Evolutionary conservation across 2,888 invertebrate genomes (phyloP).

Genomic region (Drosophila picticornis): DNA sequence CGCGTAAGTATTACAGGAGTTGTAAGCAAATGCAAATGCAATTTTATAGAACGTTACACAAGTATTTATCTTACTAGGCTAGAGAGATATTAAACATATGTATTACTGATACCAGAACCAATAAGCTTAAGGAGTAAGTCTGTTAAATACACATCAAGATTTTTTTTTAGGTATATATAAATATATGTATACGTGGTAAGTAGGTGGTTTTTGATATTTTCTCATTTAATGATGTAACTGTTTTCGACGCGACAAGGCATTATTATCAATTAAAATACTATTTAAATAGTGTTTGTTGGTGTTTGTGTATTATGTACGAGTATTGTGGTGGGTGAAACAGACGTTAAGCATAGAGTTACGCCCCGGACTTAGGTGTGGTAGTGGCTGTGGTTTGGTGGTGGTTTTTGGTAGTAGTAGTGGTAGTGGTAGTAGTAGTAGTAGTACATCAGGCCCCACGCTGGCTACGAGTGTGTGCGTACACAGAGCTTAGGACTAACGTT

Average conservation of each 20-base stretch:
- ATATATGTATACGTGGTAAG: conserved; percentile 27
- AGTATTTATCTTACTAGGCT: conserved; percentile 56
- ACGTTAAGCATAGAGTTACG: conserved; percentile 60
- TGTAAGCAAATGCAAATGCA: conserved; percentile 73
- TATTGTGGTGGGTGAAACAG: conserved; percentile 40
- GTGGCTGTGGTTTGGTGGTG: conserved; percentile 24
- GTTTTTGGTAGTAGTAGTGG: conserved; percentile 26
- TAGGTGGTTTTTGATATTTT: conserved; percentile 19
- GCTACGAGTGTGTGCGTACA: conserved; percentile 38
- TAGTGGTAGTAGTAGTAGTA: conserved; percentile 31
- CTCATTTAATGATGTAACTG: neutral
- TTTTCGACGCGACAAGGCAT: conserved; percentile 18
- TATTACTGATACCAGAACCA: conserved; percentile 71
- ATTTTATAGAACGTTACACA: conserved; percentile 71
- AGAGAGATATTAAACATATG: conserved; percentile 53
- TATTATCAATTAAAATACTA: conserved; percentile 20
- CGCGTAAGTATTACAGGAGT: conserved; percentile 38
- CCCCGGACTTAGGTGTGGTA: conserved; percentile 37
- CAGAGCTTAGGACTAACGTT: conserved; percentile 64
- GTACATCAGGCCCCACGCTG: conserved; percentile 55
- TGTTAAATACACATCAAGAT: conserved; percentile 66
- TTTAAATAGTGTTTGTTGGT: conserved; percentile 9
- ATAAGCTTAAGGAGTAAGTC: conserved; percentile 68
- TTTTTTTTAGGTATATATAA: conserved; percentile 8
- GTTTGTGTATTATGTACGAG: conserved; percentile 36